Percentiles rank a stretch among this genome's conserved stretches.
Conservation (phyloP, 2,797 vertebrate genomes). For the Hemibagrus guttatus region DNA sequence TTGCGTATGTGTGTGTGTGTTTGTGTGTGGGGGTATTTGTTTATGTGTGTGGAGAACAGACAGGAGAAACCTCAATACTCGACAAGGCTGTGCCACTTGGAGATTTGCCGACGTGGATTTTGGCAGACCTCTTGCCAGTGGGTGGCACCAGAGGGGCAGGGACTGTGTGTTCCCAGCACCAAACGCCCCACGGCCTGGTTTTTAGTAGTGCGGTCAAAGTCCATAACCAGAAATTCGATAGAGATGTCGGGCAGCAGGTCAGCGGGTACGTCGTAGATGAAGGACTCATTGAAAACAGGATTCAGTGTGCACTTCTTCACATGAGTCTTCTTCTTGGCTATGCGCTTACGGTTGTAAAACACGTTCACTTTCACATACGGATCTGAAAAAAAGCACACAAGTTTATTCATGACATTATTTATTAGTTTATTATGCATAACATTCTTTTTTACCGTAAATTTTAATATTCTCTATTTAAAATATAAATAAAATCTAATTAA, state of each 20-base stretch:
- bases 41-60: slow-evolving; percentile 38
- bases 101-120: slow-evolving; percentile 84
- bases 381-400: slow-evolving; percentile 72
- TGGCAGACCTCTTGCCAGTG: slow-evolving; percentile 93
- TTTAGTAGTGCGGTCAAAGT: slow-evolving; percentile 95
- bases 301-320: slow-evolving; percentile 97
- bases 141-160: slow-evolving; percentile 74
- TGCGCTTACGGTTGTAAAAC: slow-evolving; percentile 91
- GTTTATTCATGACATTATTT: background rate
- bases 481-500: background rate
- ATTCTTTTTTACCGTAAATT: background rate
- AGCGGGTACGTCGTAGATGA: slow-evolving; percentile 90
- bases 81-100: slow-evolving; percentile 93
- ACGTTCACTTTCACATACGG: slow-evolving; percentile 97
- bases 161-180: slow-evolving; percentile 86
- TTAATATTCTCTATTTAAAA: background rate
- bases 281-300: slow-evolving; percentile 96
- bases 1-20: slow-evolving; percentile 3
- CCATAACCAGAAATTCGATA: slow-evolving; percentile 93
- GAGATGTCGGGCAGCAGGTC: slow-evolving; percentile 91
- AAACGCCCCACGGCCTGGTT: slow-evolving; percentile 91
- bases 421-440: background rate
- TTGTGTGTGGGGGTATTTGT: slow-evolving; percentile 23
- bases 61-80: slow-evolving; percentile 77
- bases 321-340: slow-evolving; percentile 97